Conservation (phyloP, 2,888 invertebrate species). For the Apodemia zela region DNA sequence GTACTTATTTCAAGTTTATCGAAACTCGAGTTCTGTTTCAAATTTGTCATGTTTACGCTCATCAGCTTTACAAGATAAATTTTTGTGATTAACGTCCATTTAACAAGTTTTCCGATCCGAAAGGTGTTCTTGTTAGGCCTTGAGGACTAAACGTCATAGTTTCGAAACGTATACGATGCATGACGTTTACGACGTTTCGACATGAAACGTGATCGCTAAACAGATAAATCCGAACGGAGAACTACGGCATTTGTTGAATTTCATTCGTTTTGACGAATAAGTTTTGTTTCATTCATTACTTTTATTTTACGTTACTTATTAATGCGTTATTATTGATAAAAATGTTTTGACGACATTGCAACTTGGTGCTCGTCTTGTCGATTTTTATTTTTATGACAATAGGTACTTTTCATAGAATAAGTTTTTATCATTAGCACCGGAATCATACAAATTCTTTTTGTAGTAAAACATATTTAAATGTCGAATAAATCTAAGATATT, state of each 20-base stretch:
- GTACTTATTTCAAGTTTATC: not conserved
- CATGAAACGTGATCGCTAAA: conserved; percentile 26
- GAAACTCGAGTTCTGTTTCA: not conserved
- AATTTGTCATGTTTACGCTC: not conserved
- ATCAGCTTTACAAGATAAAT: too few relatives aligned
- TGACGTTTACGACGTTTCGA: conserved; percentile 51
- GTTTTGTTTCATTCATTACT: not conserved
- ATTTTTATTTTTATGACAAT: too few relatives aligned
- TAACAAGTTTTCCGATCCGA: too few relatives aligned
- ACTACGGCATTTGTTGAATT: conserved; percentile 6
- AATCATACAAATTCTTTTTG: too few relatives aligned
- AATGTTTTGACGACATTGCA: too few relatives aligned
- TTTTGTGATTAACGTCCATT: too few relatives aligned
- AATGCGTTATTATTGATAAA: not conserved
- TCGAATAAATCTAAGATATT: too few relatives aligned
- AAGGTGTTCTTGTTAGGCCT: conserved; percentile 1
- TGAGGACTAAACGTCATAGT: conserved; percentile 7
- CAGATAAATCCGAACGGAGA: conserved; percentile 12
- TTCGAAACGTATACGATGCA: conserved; percentile 38
- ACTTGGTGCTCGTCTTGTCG: too few relatives aligned
- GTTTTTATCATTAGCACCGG: too few relatives aligned
- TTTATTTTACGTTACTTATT: not conserved
- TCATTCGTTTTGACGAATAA: conserved; percentile 2
- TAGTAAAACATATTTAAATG: too few relatives aligned
- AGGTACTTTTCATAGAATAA: too few relatives aligned